Base-by-base conservation (phyloP, 2,888 invertebrate genomes). In the Gordius sp. region DNA sequence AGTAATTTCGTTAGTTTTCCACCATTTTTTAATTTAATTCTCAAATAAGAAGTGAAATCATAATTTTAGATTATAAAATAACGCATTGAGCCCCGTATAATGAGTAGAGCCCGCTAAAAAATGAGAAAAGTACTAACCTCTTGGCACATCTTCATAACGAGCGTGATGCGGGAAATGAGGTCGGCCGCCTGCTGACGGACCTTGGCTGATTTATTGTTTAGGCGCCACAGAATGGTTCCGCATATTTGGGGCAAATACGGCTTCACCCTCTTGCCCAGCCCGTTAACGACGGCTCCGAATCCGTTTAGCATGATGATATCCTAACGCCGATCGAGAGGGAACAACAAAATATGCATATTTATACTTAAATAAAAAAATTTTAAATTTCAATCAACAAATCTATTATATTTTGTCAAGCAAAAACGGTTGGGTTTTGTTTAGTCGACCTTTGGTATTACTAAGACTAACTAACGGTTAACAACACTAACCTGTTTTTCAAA, bases 241-340 rank as follows among this genome's bases (percentile, higher is more conserved):
- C 97, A 99, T 66, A 99, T 97, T 74, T 99, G 97, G 0, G 97
- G 97, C 64, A 99, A 72, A 69, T 97, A 99, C 0, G 93, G 85
- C 70, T 99, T 99, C 2, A 93, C 91, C 41, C 97, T 76, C 70
- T 91, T 91, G 2, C 87, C 89, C 58, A 99, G 73, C 62, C 91
- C 86, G 68, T 91, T 91, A 8, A 97, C 93, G 61, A 99, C 91
- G 0, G 93, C 91, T 59, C 97, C 97, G 67, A 99, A 99, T 41
- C 97, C 97, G 69, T 93, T 93, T 63, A 99, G 72, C 91, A 99
- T 93, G 1, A 97, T 93, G 16, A 91, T 89, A 71, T 99, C 97
- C 78, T 81, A 66, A n/a, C n/a, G n/a, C n/a, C n/a, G n/a, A n/a
- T n/a, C n/a, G n/a, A n/a, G n/a, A n/a, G n/a, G n/a, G n/a, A n/a